A percentile compares a stretch with the other conserved stretches of the same genome.
Evolutionary conservation across 2,797 vertebrate species (phyloP).

Genomic region (Halcyon chelicuti): DNA sequence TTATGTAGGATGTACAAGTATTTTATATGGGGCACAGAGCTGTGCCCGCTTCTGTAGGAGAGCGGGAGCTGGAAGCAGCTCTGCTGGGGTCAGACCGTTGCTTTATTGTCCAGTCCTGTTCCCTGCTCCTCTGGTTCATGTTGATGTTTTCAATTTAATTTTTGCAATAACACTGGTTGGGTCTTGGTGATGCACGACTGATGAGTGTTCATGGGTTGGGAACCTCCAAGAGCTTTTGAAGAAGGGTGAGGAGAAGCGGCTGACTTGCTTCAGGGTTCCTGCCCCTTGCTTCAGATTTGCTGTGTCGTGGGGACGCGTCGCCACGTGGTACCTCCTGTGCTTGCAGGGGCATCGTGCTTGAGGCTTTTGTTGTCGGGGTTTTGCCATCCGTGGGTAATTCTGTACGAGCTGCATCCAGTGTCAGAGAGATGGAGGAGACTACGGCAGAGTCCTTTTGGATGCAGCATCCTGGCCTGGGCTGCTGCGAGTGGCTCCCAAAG

Average conservation of each 20-base stretch:
- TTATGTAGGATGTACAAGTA: constrained; percentile 42
- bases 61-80: background rate
- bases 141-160: background rate
- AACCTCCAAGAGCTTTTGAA: background rate
- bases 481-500: background rate
- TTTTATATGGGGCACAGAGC: background rate
- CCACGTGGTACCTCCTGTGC: accelerated
- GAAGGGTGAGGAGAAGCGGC: background rate
- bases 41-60: background rate
- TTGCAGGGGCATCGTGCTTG: accelerated
- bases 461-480: background rate
- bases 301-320: accelerated
- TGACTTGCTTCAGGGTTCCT: background rate
- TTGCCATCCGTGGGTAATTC: accelerated
- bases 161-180: accelerated
- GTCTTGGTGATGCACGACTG: accelerated
- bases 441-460: accelerated
- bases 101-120: background rate
- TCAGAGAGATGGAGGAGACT: background rate
- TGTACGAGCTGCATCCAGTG: accelerated
- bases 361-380: background rate
- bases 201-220: background rate
- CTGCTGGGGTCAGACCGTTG: background rate
- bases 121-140: background rate
- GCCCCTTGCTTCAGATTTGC: background rate